A percentile compares a stretch with the other conserved stretches of the same genome.
These are phyloP conservation scores for Trissonchulus latispiculum DNA, from an alignment of 2,888 invertebrate species.

Conservation along the genomic window DNA sequence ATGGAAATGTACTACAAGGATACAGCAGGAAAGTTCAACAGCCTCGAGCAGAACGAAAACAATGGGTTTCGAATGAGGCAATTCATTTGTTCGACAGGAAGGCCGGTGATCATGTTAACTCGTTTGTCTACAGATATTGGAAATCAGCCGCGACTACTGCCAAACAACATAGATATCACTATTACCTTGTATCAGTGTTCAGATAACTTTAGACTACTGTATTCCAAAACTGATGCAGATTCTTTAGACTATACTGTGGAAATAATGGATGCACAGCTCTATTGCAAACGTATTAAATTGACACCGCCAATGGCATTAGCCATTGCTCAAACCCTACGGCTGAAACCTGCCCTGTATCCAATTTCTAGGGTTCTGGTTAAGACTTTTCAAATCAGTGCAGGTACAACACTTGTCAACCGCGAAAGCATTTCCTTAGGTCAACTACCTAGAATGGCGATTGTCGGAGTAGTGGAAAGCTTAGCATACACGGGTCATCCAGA, in stretches of 20 bases:
- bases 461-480: too few species aligned
- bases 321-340: too few species aligned
- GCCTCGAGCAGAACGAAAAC: not conserved
- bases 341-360: constrained; percentile 2
- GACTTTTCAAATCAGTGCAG: too few species aligned
- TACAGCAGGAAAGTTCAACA: not conserved
- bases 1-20: not conserved
- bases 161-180: not conserved
- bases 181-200: not conserved
- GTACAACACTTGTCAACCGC: too few species aligned
- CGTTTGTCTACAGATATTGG: constrained; percentile 5
- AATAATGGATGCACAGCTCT: not conserved
- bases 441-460: too few species aligned
- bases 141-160: not conserved
- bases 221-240: not conserved
- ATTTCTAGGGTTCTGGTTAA: constrained; percentile 2
- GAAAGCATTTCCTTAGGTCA: too few species aligned
- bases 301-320: too few species aligned
- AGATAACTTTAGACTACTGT: too few species aligned
- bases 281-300: not conserved
- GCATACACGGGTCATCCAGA: too few species aligned
- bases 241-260: not conserved
- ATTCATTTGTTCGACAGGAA: not conserved
- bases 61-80: not conserved
- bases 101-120: not conserved